A percentile compares a stretch with the other conserved stretches of the same genome.
Evolutionary conservation across 2,888 invertebrate species (phyloP).

Genomic region (Tetranychus piercei): DNA sequence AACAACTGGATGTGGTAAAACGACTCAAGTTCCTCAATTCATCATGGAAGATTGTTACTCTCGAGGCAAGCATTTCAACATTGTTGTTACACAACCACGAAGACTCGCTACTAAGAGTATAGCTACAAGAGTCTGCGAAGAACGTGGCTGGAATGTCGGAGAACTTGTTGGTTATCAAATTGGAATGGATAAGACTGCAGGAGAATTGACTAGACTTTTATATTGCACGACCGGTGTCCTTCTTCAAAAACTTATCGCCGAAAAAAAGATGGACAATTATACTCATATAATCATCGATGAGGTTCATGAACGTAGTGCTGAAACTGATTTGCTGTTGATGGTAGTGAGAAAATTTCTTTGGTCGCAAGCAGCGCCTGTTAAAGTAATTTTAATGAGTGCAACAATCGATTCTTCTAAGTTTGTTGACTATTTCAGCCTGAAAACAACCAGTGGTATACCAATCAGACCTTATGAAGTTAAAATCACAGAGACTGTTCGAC

Average conservation of each 20-base stretch:
- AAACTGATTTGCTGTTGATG: slow-evolving; percentile 72
- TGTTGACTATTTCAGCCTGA: slow-evolving; percentile 46
- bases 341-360: slow-evolving; percentile 57
- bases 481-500: neutral
- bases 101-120: slow-evolving; percentile 81
- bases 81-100: slow-evolving; percentile 79
- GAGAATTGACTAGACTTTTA: slow-evolving; percentile 50
- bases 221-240: slow-evolving; percentile 79
- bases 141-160: slow-evolving; percentile 62
- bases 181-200: slow-evolving; percentile 41
- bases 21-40: slow-evolving; percentile 65
- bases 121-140: slow-evolving; percentile 60
- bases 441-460: slow-evolving; percentile 24
- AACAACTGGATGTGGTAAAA: slow-evolving; percentile 69
- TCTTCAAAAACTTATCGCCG: slow-evolving; percentile 52
- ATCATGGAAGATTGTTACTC: slow-evolving; percentile 50
- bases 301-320: slow-evolving; percentile 76
- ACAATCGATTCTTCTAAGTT: slow-evolving; percentile 60
- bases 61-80: slow-evolving; percentile 48
- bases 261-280: slow-evolving; percentile 52
- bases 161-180: slow-evolving; percentile 76
- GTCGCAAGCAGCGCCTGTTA: slow-evolving; percentile 46
- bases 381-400: slow-evolving; percentile 78
- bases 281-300: slow-evolving; percentile 84
- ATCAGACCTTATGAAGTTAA: neutral